Evolutionary conservation across 2,113 vertebrate species (phyloP).

Genomic region (Pituophis catenifer): DNA sequence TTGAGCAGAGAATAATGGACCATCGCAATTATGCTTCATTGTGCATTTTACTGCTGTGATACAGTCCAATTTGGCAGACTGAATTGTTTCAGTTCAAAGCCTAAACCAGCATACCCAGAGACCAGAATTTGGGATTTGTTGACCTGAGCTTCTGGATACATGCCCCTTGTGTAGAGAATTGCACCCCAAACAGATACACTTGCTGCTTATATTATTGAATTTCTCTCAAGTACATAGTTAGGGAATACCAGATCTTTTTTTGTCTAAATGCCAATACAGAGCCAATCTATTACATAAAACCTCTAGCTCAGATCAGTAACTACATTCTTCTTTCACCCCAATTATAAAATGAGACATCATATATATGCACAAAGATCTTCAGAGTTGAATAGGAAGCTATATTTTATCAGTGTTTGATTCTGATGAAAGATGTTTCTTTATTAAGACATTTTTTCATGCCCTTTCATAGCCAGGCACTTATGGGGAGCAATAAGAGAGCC

Average conservation of each 20-base stretch:
- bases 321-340: neutral
- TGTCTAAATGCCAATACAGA: neutral
- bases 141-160: neutral
- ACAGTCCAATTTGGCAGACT: neutral
- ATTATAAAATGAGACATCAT: neutral
- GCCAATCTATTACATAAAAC: neutral
- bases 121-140: neutral
- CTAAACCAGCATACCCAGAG: neutral
- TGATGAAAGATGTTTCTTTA: neutral
- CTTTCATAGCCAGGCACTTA: neutral
- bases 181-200: neutral
- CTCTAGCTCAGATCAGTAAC: neutral
- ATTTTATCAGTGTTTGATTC: neutral
- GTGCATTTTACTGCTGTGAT: neutral
- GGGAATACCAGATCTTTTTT: neutral
- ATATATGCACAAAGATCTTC: neutral
- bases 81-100: neutral
- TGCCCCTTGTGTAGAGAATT: neutral
- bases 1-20: neutral
- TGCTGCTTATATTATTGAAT: neutral
- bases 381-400: neutral
- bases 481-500: neutral
- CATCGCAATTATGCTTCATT: neutral
- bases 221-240: neutral
- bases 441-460: neutral